Percentiles rank a stretch among this genome's conserved stretches.
Evolutionary conservation across 1,140 invertebrate species (phyloP).

Genomic region (Belonocnema kinseyi): DNA sequence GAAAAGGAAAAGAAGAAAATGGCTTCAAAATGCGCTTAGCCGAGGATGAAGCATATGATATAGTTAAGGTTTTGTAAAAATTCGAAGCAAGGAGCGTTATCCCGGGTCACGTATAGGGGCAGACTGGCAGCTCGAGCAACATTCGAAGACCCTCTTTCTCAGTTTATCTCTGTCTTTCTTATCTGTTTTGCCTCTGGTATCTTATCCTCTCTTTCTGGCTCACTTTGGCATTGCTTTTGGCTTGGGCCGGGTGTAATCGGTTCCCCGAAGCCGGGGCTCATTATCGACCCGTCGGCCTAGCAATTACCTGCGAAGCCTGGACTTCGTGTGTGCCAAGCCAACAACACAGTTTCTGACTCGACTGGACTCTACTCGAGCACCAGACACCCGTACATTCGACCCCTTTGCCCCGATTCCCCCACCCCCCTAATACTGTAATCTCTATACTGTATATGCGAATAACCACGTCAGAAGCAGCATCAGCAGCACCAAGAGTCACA

Average conservation of each 20-base stretch:
- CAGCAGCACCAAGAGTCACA: slow-evolving; percentile 46
- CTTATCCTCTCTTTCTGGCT: slow-evolving; percentile 29
- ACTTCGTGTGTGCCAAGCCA: slow-evolving; percentile 58
- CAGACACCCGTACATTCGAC: slow-evolving; percentile 35
- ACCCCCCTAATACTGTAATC: no score
- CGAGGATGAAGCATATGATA: no score
- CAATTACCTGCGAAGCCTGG: slow-evolving; percentile 74
- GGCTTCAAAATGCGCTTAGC: no score
- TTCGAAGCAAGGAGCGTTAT: slow-evolving; percentile 8
- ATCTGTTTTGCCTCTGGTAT: slow-evolving; percentile 6
- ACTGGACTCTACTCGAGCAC: slow-evolving; percentile 42
- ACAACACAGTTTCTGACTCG: slow-evolving; percentile 53
- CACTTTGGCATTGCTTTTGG: slow-evolving; percentile 68
- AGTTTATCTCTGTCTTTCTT: slow-evolving; percentile 32
- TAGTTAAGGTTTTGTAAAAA: slow-evolving; percentile 1
- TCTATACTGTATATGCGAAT: slow-evolving; percentile 16
- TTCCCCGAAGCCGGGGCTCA: slow-evolving; percentile 76
- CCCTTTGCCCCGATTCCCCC: slow-evolving; percentile 30
- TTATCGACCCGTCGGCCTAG: slow-evolving; percentile 77
- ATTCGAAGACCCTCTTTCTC: slow-evolving; percentile 20
- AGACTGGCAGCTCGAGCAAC: slow-evolving; percentile 10
- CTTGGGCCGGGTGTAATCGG: slow-evolving; percentile 74
- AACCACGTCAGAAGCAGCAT: slow-evolving; percentile 45
- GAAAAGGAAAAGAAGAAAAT: no score
- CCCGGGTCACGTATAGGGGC: slow-evolving; percentile 20